Percentiles rank a stretch among this genome's conserved stretches.
Evolutionary conservation across 35 echinoderm and acorn worm genomes (phyloP).

Genomic region (Patiria miniata): DNA sequence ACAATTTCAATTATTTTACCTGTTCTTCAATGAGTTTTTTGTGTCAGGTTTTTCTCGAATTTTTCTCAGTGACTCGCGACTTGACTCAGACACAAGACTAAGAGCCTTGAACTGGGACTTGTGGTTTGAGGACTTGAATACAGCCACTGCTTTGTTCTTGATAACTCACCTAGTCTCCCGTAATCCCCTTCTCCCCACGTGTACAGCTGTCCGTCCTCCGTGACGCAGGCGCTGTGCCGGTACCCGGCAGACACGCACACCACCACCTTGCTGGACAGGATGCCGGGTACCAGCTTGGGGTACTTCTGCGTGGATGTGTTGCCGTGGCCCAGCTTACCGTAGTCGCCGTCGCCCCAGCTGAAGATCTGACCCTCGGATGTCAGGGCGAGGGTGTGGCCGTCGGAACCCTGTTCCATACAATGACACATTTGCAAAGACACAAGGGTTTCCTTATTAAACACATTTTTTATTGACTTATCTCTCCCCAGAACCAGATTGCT

Average conservation of each 20-base stretch:
- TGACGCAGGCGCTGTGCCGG: constrained; percentile 94
- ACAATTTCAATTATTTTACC: no score
- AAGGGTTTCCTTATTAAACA: background rate
- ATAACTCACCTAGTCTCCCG: constrained; percentile 87
- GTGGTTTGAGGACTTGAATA: no score
- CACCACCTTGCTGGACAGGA: constrained; percentile 84
- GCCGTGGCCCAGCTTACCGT: constrained; percentile 94
- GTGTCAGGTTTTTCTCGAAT: no score
- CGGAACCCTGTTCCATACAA: constrained; percentile 75
- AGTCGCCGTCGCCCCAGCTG: constrained; percentile 98
- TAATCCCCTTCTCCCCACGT: constrained; percentile 99
- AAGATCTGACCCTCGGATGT: constrained; percentile 96
- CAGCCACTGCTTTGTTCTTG: no score
- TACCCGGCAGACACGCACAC: constrained; percentile 91
- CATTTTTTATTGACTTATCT: background rate
- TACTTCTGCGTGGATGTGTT: constrained; percentile 98
- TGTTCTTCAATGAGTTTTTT: no score
- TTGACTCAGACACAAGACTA: no score
- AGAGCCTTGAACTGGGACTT: no score
- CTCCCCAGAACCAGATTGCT: no score
- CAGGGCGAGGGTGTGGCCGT: constrained; percentile 96
- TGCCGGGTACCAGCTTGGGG: constrained; percentile 83
- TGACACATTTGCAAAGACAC: background rate
- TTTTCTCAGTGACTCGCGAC: no score
- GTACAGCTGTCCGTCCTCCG: constrained; percentile 92